Percentiles rank a stretch among this genome's conserved stretches.
Conservation (phyloP, 1,140 invertebrate species). For the Lerema accius region DNA sequence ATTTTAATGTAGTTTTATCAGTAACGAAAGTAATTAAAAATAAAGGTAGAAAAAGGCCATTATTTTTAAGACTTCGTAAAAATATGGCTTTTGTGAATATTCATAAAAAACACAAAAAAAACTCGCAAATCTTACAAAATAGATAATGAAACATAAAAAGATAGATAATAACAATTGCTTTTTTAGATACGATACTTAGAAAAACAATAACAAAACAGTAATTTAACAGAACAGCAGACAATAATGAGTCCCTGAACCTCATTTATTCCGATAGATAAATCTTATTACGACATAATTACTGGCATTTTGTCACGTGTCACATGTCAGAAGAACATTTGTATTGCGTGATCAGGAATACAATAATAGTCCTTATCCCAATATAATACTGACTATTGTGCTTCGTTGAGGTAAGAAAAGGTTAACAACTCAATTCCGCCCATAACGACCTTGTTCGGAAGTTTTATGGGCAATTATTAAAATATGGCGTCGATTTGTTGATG, state of each 20-base stretch:
- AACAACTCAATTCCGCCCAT: constrained; percentile 21
- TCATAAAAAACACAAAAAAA: no score
- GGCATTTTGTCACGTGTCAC: constrained; percentile 2
- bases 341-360: neutral
- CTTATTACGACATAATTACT: constrained; percentile 20
- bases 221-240: neutral
- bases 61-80: no score
- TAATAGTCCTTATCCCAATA: neutral
- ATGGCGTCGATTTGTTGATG: constrained; percentile 31
- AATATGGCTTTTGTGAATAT: no score
- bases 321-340: constrained; percentile 4
- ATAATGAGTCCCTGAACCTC: neutral
- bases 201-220: neutral
- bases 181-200: neutral
- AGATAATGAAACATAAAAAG: no score
- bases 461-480: constrained; percentile 48
- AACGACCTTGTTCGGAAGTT: constrained; percentile 42
- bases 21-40: no score
- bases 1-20: no score
- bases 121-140: no score
- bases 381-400: constrained; percentile 10
- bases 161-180: no score
- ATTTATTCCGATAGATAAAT: constrained; percentile 8
- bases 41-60: no score
- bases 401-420: constrained; percentile 3